A percentile compares a stretch with the other conserved stretches of the same genome.
Conservation (phyloP, 1,140 invertebrate species). For the Drosophila lowei region DNA sequence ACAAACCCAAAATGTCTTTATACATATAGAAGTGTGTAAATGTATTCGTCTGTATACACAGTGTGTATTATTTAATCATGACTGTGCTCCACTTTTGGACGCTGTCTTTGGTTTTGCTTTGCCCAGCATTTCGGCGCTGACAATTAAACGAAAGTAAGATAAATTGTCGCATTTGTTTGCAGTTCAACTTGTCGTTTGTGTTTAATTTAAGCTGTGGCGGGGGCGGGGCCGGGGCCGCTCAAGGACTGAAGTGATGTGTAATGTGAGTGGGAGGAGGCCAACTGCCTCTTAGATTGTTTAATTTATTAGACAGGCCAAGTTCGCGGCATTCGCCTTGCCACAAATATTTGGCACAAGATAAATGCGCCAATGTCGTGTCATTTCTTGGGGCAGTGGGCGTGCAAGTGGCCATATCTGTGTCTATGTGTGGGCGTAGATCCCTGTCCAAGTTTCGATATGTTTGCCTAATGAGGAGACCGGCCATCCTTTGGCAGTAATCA, state of each 20-base stretch:
- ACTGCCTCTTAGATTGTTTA: slow-evolving; percentile 53
- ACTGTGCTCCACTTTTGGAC: slow-evolving; percentile 35
- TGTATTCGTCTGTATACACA: slow-evolving; percentile 3
- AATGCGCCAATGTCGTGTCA: slow-evolving; percentile 64
- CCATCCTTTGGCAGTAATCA: too few species aligned
- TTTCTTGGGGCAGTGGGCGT: slow-evolving; percentile 55
- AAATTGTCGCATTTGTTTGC: slow-evolving; percentile 81
- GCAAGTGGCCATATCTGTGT: neutral
- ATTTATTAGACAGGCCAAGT: slow-evolving; percentile 61
- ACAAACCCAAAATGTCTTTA: slow-evolving; percentile 14
- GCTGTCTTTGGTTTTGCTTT: slow-evolving; percentile 60
- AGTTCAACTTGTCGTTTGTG: slow-evolving; percentile 71
- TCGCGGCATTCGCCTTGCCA: slow-evolving; percentile 45
- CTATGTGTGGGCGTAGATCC: neutral
- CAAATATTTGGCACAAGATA: slow-evolving; percentile 69
- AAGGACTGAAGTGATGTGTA: too few species aligned
- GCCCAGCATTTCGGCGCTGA: slow-evolving; percentile 71
- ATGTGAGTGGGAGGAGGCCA: too few species aligned
- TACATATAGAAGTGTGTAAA: slow-evolving; percentile 6
- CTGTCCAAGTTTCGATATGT: neutral
- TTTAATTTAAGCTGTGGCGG: slow-evolving; percentile 52
- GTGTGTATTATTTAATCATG: slow-evolving; percentile 51
- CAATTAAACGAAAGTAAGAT: slow-evolving; percentile 82
- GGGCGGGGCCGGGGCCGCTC: too few species aligned
- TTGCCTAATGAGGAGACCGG: too few species aligned